A percentile compares a stretch with the other conserved stretches of the same genome.
Conservation (phyloP, 2,113 vertebrate genomes). For the Cyanistes caeruleus region DNA sequence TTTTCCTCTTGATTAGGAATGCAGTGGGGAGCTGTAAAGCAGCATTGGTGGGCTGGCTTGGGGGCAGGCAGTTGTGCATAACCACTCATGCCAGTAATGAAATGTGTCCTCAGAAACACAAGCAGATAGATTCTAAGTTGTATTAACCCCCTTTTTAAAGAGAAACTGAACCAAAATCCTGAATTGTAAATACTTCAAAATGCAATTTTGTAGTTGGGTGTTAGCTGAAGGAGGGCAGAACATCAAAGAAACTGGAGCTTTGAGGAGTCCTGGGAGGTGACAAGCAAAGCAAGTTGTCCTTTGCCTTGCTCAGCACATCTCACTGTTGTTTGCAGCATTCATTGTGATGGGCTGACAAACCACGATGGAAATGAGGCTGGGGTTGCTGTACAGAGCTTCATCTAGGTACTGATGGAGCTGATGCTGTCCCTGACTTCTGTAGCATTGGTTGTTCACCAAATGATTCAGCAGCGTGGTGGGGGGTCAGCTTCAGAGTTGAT, state of each 20-base stretch:
- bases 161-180: not conserved
- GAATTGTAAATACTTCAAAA: not conserved
- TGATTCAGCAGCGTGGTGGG: accelerated
- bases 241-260: not conserved
- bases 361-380: not conserved
- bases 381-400: not conserved
- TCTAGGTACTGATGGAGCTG: not conserved
- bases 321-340: accelerated
- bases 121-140: not conserved
- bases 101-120: not conserved
- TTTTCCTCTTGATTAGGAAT: not conserved
- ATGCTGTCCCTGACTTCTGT: not conserved
- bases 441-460: not conserved
- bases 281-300: not conserved
- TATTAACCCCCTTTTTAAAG: not conserved
- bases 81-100: not conserved
- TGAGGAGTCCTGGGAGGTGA: not conserved
- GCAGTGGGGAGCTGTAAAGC: not conserved
- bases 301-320: not conserved
- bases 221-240: not conserved
- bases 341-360: not conserved
- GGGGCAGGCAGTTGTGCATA: not conserved
- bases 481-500: not conserved
- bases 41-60: not conserved
- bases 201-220: not conserved